phyloP scores from a whole-genome alignment of 2,888 invertebrate genomes.

The Stegana nigrithorax region DNA sequence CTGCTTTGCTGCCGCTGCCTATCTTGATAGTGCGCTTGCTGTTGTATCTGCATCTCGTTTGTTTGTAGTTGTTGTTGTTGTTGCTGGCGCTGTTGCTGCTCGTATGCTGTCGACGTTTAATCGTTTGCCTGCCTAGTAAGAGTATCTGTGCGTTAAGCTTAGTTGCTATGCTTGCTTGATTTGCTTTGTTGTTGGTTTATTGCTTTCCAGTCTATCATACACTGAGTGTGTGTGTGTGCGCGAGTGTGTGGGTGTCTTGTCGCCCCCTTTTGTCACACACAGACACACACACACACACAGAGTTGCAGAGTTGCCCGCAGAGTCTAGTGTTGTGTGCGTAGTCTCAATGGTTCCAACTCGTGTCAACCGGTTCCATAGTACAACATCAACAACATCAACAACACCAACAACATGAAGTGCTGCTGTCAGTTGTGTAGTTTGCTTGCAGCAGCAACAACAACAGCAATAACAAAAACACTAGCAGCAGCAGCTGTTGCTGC shows the following conservation, averaged over 20 bases:
- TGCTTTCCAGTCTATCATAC: not conserved
- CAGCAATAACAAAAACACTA: no score
- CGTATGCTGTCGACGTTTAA: not conserved
- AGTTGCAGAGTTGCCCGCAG: constrained; percentile 3
- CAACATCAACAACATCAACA: not conserved
- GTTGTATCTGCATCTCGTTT: constrained; percentile 1
- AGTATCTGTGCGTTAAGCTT: constrained; percentile 22
- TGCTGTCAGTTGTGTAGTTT: not conserved
- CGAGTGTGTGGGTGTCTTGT: not conserved
- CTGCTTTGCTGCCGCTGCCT: not conserved
- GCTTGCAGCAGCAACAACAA: not conserved
- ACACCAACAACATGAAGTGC: not conserved
- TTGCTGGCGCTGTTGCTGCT: not conserved
- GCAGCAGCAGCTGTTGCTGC: not conserved
- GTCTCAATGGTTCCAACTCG: constrained; percentile 32
- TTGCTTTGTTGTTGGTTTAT: constrained; percentile 23
- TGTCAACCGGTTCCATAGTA: constrained; percentile 45
- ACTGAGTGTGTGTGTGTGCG: not conserved
- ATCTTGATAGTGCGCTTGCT: not conserved
- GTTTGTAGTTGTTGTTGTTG: not conserved
- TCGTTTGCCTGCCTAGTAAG: no score
- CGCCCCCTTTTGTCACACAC: not conserved
- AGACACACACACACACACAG: not conserved
- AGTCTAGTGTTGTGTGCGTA: not conserved
- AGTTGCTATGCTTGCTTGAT: constrained; percentile 22